A percentile compares a stretch with the other conserved stretches of the same genome.
Evolutionary conservation across 2,113 vertebrate genomes (phyloP).

Genomic region (Lophius piscatorius): DNA sequence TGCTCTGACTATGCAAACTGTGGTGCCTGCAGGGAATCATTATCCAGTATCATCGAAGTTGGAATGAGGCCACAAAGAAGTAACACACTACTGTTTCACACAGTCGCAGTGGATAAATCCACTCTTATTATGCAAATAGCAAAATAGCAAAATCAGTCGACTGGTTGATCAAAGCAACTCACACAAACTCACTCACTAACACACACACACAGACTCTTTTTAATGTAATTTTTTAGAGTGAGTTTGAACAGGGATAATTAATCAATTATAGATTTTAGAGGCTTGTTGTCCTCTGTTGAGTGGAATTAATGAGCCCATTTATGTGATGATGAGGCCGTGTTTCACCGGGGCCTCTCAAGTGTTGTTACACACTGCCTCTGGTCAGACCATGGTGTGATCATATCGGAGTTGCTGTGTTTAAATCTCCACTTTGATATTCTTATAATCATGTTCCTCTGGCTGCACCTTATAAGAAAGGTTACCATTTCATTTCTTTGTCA

Average conservation of each 20-base stretch:
- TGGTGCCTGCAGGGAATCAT: too few relatives aligned
- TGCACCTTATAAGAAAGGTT: constrained; percentile 48
- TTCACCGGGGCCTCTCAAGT: constrained; percentile 22
- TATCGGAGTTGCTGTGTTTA: constrained; percentile 11
- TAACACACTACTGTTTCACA: too few relatives aligned
- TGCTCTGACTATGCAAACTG: too few relatives aligned
- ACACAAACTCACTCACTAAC: neutral
- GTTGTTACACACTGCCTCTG: neutral
- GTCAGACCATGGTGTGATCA: constrained; percentile 6
- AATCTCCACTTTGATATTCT: constrained; percentile 35
- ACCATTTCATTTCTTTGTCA: constrained; percentile 52
- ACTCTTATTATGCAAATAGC: too few relatives aligned
- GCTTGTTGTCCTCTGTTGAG: constrained; percentile 38
- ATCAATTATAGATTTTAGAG: constrained; percentile 54
- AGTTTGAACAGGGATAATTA: constrained; percentile 45
- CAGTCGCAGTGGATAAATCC: too few relatives aligned
- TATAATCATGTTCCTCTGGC: constrained; percentile 47
- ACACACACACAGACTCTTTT: constrained; percentile 9
- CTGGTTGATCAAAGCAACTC: neutral
- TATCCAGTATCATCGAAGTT: too few relatives aligned
- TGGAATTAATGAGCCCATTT: constrained; percentile 58
- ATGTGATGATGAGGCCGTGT: constrained; percentile 22
- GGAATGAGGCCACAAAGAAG: too few relatives aligned
- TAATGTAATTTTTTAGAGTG: constrained; percentile 4
- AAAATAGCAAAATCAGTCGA: too few relatives aligned